These are phyloP conservation scores for Coelogynopora nodosa DNA, from an alignment of 2,888 invertebrate species.

Conservation along the genomic window DNA sequence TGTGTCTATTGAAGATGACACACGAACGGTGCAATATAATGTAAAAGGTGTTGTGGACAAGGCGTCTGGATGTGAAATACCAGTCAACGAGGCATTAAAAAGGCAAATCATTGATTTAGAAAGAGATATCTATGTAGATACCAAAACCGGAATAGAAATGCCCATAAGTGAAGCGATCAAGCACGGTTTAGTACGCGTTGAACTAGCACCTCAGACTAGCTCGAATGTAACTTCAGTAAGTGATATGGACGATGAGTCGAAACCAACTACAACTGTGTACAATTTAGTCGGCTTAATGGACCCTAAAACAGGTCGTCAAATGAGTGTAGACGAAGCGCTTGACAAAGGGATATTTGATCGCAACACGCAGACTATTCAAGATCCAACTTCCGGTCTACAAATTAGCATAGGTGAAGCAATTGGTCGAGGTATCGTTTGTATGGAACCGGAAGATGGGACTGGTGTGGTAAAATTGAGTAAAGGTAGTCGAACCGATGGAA, in stretches of 20 bases:
- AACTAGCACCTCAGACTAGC: not conserved
- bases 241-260: conserved; percentile 33
- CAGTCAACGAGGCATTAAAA: conserved; percentile 72
- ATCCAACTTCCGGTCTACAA: not conserved
- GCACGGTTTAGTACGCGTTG: conserved; percentile 17
- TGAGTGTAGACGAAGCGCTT: conserved; percentile 41
- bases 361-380: conserved; percentile 16
- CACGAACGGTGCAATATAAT: not conserved
- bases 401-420: conserved; percentile 28
- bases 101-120: conserved; percentile 80
- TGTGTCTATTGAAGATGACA: conserved; percentile 19
- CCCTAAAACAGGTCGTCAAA: conserved; percentile 36
- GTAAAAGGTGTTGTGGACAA: conserved; percentile 57
- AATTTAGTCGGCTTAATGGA: conserved; percentile 35
- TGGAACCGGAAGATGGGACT: not conserved
- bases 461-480: not conserved
- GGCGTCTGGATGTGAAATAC: conserved; percentile 58
- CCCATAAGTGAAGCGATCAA: not conserved
- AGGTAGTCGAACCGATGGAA: not conserved
- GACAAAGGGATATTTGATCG: conserved; percentile 37
- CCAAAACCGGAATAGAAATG: not conserved
- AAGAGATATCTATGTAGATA: conserved; percentile 52
- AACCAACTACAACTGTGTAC: not conserved
- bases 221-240: conserved; percentile 40
- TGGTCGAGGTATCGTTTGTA: conserved; percentile 5